Conservation (phyloP, 2,113 vertebrate genomes). For the Oreochromis spilurus region DNA sequence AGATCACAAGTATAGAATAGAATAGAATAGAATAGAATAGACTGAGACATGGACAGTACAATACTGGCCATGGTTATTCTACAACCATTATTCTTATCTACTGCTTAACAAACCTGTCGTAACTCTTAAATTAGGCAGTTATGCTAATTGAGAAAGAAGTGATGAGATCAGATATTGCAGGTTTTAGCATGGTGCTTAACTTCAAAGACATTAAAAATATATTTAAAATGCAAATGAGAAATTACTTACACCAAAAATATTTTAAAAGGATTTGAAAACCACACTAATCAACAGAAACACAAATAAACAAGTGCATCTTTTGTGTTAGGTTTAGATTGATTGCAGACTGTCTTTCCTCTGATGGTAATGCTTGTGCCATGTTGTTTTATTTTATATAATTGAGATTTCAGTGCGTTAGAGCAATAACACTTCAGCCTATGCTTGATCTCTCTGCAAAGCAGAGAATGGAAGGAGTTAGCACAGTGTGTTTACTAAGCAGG, state of each 20-base stretch:
- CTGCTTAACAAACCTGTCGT: not conserved
- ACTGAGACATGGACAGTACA: not conserved
- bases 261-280: not conserved
- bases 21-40: not conserved
- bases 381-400: not conserved
- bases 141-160: not conserved
- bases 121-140: not conserved
- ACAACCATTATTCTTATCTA: not conserved
- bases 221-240: not conserved
- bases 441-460: conserved; percentile 11
- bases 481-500: conserved; percentile 30
- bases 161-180: not conserved
- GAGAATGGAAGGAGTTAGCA: conserved; percentile 1
- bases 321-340: not conserved
- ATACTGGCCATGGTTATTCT: not conserved
- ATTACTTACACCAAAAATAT: not conserved
- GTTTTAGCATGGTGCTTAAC: not conserved
- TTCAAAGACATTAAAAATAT: not conserved
- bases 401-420: not conserved
- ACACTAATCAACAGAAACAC: not conserved
- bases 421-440: not conserved
- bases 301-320: not conserved
- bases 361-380: not conserved
- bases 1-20: not conserved
- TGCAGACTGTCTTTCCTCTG: not conserved